A percentile compares a stretch with the other conserved stretches of the same genome.
Evolutionary conservation across 92 coral and sea anemone genomes (phyloP).

Genomic region (Parazoanthus swiftii): DNA sequence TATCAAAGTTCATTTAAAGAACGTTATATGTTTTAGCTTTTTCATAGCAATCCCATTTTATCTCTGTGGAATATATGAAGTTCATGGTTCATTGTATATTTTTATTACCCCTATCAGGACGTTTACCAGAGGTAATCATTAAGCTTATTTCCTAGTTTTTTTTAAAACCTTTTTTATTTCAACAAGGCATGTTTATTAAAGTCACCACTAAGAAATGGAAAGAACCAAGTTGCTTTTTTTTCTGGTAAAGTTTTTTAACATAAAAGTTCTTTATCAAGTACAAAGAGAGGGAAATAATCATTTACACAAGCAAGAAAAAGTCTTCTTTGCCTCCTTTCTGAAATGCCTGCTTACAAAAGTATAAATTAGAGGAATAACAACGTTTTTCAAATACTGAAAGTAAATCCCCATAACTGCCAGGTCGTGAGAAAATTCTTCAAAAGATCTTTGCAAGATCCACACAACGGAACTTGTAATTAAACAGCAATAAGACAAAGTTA

Average conservation of each 20-base stretch:
- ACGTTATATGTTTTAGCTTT: background rate
- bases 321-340: slow-evolving; percentile 14
- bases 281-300: too few relatives aligned
- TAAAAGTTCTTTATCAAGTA: too few relatives aligned
- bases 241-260: background rate
- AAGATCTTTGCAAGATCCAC: slow-evolving; percentile 30
- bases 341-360: slow-evolving; percentile 30
- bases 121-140: background rate
- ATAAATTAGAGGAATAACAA: slow-evolving; percentile 23
- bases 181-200: too few relatives aligned
- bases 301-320: background rate
- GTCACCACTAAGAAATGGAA: background rate
- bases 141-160: background rate
- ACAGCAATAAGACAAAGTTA: slow-evolving; percentile 16
- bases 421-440: slow-evolving; percentile 23
- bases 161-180: background rate
- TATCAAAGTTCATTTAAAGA: too few relatives aligned
- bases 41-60: too few relatives aligned
- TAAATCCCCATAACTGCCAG: slow-evolving; percentile 33
- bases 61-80: background rate
- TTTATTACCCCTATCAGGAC: too few relatives aligned
- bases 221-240: background rate
- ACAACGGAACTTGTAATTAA: slow-evolving; percentile 19
- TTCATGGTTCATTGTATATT: background rate
- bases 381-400: slow-evolving; percentile 35